phyloP scores from a whole-genome alignment of 2,113 vertebrate species.

The Tachuris rubrigastra region DNA sequence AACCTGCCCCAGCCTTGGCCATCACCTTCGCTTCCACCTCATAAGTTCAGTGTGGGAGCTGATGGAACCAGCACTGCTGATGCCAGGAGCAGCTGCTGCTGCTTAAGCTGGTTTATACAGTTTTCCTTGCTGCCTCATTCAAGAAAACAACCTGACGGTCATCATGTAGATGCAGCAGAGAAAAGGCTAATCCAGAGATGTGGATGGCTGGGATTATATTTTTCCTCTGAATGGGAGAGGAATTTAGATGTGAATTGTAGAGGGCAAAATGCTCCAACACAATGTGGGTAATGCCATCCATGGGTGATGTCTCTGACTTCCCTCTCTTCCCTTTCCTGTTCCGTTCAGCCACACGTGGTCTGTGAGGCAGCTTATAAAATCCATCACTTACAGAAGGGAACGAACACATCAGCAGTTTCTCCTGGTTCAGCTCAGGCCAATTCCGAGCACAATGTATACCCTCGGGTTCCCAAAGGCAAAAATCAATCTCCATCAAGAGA shows the following conservation, averaged over 20 bases:
- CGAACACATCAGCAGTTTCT: conserved; percentile 70
- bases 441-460: conserved; percentile 61
- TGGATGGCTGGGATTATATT: background rate
- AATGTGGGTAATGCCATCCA: background rate
- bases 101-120: background rate
- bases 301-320: background rate
- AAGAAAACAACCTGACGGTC: background rate
- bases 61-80: background rate
- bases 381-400: conserved; percentile 28
- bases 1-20: background rate
- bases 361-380: conserved; percentile 18
- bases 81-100: fast-evolving
- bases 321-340: background rate
- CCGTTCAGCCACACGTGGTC: background rate
- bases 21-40: background rate
- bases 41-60: background rate
- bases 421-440: conserved; percentile 66
- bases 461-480: conserved; percentile 68
- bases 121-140: background rate
- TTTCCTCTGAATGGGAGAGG: background rate
- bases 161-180: background rate
- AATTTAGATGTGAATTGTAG: background rate
- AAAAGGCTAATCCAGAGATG: background rate
- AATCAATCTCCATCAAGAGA: conserved; percentile 65
- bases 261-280: background rate